Evolutionary conservation across 2,797 vertebrate species (phyloP).

Genomic region (Varecia variegata): DNA sequence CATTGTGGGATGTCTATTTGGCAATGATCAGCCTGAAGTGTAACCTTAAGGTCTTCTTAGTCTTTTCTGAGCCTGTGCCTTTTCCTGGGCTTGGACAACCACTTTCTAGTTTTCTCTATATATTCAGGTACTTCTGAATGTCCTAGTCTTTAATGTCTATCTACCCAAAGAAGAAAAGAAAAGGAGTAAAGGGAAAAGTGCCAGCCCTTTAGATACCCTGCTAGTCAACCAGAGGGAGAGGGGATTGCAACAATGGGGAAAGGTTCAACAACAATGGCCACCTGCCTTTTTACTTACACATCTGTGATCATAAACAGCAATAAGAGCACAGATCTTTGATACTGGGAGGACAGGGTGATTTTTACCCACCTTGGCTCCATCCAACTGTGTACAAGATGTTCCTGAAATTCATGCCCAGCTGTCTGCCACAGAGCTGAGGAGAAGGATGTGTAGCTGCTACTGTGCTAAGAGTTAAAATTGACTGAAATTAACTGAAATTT

Average conservation of each 20-base stretch:
- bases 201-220: not conserved
- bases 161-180: not conserved
- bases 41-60: not conserved
- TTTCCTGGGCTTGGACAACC: rapidly evolving
- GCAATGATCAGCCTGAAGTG: not conserved
- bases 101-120: not conserved
- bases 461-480: not conserved
- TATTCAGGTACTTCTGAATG: too few species aligned
- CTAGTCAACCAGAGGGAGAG: not conserved
- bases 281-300: rapidly evolving
- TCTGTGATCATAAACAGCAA: too few species aligned
- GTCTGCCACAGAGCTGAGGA: rapidly evolving
- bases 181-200: not conserved
- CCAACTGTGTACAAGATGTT: not conserved
- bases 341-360: not conserved
- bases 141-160: not conserved
- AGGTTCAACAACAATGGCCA: not conserved
- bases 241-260: not conserved
- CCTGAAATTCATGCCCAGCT: not conserved
- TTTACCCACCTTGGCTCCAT: not conserved
- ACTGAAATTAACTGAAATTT: not conserved
- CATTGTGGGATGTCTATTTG: not conserved
- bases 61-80: not conserved
- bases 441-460: not conserved
- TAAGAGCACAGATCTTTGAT: not conserved